Percentiles rank a stretch among this genome's conserved stretches.
Conservation (phyloP, 2,113 vertebrate species). For the Hippoglossus stenolepis region DNA sequence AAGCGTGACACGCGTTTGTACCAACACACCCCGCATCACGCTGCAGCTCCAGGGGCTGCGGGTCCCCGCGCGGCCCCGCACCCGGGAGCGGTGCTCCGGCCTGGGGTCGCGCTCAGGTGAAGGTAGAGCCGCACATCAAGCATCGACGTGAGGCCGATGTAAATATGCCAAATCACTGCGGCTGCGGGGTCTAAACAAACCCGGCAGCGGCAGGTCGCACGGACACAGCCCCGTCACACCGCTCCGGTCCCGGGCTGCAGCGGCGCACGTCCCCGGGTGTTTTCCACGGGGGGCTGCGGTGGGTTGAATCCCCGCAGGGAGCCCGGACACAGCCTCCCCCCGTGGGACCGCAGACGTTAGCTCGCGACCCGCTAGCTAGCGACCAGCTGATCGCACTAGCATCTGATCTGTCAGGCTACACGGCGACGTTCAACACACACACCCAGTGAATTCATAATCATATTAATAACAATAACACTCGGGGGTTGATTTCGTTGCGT, state of each 20-base stretch:
- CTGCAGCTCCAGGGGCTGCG: no score
- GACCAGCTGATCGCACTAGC: conserved; percentile 58
- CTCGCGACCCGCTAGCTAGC: conserved; percentile 14
- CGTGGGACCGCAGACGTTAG: not conserved
- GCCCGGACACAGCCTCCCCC: not conserved
- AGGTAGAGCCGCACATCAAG: no score
- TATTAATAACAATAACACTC: no score
- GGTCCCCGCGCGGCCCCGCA: no score
- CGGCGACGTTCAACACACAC: not conserved
- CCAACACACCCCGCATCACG: not conserved
- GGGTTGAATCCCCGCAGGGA: no score
- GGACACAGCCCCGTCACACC: no score
- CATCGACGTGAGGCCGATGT: not conserved
- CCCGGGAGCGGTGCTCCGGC: no score
- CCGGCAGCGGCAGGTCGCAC: not conserved
- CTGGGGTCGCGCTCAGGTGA: no score
- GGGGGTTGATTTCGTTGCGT: no score
- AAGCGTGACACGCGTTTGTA: not conserved
- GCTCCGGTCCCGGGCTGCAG: not conserved
- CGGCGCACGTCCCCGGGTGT: not conserved
- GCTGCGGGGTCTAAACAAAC: not conserved
- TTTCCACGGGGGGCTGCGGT: not conserved
- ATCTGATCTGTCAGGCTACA: conserved; percentile 57
- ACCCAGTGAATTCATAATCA: not conserved
- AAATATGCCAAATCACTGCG: conserved; percentile 19